Conservation (phyloP, 2,797 vertebrate species). For the Enoplosus armatus region DNA sequence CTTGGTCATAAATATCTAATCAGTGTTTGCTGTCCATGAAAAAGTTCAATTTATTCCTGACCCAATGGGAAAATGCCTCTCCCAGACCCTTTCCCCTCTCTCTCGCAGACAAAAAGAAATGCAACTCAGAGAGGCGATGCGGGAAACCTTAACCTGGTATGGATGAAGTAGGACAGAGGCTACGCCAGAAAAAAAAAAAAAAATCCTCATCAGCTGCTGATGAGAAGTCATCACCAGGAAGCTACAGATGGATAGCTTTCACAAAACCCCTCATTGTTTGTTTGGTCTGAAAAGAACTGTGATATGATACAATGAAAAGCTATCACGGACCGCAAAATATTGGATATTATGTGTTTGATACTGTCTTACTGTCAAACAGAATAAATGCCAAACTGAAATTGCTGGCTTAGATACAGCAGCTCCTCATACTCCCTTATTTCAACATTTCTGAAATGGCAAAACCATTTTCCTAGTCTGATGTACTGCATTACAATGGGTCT, state of each 20-base stretch:
- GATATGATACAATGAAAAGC: slow-evolving; percentile 78
- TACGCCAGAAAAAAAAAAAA: slow-evolving; percentile 42
- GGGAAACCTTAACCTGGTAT: slow-evolving; percentile 72
- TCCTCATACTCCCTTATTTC: slow-evolving; percentile 59
- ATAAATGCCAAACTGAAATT: slow-evolving; percentile 73
- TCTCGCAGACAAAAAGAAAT: slow-evolving; percentile 79
- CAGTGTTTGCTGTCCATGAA: slow-evolving; percentile 86
- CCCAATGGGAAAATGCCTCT: slow-evolving; percentile 82
- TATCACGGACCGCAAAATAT: slow-evolving; percentile 73
- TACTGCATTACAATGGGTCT: slow-evolving; percentile 52
- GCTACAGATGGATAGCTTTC: slow-evolving; percentile 83
- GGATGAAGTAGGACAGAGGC: slow-evolving; percentile 74
- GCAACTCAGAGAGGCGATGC: slow-evolving; percentile 59
- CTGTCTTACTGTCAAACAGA: slow-evolving; percentile 77
- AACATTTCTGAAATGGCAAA: slow-evolving; percentile 67
- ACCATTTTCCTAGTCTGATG: slow-evolving; percentile 55
- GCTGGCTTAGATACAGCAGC: slow-evolving; percentile 67
- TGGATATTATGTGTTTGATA: slow-evolving; percentile 82
- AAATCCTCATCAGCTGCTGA: slow-evolving; percentile 80
- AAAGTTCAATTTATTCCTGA: slow-evolving; percentile 87
- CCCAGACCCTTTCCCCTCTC: slow-evolving; percentile 68
- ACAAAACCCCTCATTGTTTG: slow-evolving; percentile 77
- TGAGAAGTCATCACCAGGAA: slow-evolving; percentile 82
- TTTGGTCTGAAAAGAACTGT: slow-evolving; percentile 76
- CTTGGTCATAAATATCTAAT: slow-evolving; percentile 86